A percentile compares a stretch with the other conserved stretches of the same genome.
phyloP scores from a whole-genome alignment of 2,797 vertebrate genomes.

The Propithecus deckenii region DNA sequence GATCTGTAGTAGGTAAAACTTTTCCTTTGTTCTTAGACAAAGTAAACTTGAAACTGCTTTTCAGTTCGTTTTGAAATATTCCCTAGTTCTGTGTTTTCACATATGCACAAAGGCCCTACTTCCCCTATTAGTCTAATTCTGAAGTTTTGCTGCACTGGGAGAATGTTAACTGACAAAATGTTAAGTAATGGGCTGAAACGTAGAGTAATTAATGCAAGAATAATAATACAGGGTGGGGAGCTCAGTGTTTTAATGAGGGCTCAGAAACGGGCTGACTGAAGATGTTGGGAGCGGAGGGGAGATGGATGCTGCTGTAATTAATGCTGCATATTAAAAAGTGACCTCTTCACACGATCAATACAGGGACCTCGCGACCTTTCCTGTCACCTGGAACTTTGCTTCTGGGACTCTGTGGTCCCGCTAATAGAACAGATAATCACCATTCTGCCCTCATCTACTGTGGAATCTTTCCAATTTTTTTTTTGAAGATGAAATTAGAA shows the following conservation, averaged over 20 bases:
- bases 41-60: slow-evolving; percentile 24
- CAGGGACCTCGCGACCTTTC: background rate
- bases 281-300: background rate
- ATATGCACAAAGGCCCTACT: background rate
- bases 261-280: background rate
- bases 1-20: background rate
- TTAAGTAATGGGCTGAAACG: background rate
- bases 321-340: slow-evolving; percentile 2
- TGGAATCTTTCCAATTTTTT: slow-evolving; percentile 12
- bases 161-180: background rate
- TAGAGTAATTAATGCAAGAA: slow-evolving; percentile 37
- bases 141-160: background rate
- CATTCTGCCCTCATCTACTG: background rate
- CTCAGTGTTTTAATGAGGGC: slow-evolving; percentile 37
- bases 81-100: background rate
- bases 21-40: background rate
- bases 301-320: background rate
- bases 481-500: slow-evolving; percentile 59
- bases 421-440: slow-evolving; percentile 38
- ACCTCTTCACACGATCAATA: slow-evolving; percentile 20
- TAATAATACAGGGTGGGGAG: slow-evolving; percentile 9
- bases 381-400: slow-evolving; percentile 41
- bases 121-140: background rate
- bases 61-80: background rate
- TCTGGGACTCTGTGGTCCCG: slow-evolving; percentile 1